Evolutionary conservation across 2,888 invertebrate species (phyloP).

Genomic region (Brachylomia viminalis): DNA sequence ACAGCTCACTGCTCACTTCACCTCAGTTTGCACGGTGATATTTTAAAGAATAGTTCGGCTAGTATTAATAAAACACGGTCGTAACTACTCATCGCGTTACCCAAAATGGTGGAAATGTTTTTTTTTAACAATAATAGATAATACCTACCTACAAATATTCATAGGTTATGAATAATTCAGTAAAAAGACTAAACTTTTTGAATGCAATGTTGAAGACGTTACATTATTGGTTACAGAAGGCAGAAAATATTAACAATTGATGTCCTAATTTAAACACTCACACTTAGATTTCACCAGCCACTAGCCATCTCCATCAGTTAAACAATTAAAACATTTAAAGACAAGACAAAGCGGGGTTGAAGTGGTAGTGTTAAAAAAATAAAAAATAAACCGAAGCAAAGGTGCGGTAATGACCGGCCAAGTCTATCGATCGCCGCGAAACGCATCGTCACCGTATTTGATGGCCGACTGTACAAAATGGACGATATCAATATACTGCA

Average conservation of each 20-base stretch:
- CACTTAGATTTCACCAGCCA: background rate
- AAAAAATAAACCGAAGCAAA: constrained; percentile 49
- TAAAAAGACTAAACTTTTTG: background rate
- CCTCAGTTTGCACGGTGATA: background rate
- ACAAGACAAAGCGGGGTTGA: constrained; percentile 39
- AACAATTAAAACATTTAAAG: constrained; percentile 55
- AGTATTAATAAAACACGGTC: too few species aligned
- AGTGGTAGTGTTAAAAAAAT: constrained; percentile 50
- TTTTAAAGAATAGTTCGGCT: background rate
- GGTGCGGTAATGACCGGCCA: constrained; percentile 74
- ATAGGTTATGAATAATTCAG: background rate
- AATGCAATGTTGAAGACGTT: background rate
- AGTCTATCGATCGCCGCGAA: constrained; percentile 78
- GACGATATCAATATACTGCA: constrained; percentile 66
- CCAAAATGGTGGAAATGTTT: too few species aligned
- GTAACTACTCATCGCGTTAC: too few species aligned
- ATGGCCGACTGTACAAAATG: constrained; percentile 77
- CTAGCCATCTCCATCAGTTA: constrained; percentile 20
- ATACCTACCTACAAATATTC: background rate
- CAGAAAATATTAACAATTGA: background rate
- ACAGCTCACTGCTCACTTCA: background rate
- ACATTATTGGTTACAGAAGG: background rate
- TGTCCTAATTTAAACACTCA: background rate
- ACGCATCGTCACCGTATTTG: constrained; percentile 84
- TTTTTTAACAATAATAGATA: background rate